Evolutionary conservation across 2,113 vertebrate genomes (phyloP).

Genomic region (Hoplias malabaricus): DNA sequence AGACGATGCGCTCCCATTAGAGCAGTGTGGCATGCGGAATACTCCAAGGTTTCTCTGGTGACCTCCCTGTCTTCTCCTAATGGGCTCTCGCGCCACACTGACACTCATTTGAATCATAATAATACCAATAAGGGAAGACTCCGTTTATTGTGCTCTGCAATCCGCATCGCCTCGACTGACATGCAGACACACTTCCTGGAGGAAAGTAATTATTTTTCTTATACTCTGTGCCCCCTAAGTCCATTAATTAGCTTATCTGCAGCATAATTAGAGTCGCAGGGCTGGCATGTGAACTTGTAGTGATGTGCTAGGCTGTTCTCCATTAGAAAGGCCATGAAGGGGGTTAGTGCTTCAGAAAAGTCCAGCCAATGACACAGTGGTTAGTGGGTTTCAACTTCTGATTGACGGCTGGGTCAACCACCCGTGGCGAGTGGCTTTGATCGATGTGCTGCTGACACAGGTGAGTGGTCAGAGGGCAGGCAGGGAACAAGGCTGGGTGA

Average conservation of each 20-base stretch:
- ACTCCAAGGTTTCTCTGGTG: constrained; percentile 43
- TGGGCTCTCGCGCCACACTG: constrained; percentile 46
- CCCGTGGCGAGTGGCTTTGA: constrained; percentile 19
- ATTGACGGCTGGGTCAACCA: constrained; percentile 40
- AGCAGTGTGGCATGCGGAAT: constrained; percentile 33
- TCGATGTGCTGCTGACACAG: constrained; percentile 23
- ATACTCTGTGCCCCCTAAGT: constrained; percentile 67
- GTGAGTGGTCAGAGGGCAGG: background rate
- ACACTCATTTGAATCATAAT: constrained; percentile 69
- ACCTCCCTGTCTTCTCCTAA: constrained; percentile 45
- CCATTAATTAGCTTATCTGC: constrained; percentile 76
- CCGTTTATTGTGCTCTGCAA: constrained; percentile 69
- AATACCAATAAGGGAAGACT: constrained; percentile 62
- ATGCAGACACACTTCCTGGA: constrained; percentile 68
- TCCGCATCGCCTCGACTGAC: constrained; percentile 66
- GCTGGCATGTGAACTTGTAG: constrained; percentile 60
- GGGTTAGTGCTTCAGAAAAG: constrained; percentile 7
- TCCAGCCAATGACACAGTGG: constrained; percentile 25
- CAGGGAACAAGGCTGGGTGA: background rate
- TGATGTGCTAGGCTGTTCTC: constrained; percentile 60
- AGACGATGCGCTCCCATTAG: constrained; percentile 22
- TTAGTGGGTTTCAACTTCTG: constrained; percentile 35
- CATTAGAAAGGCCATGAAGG: constrained; percentile 62
- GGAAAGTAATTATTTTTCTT: constrained; percentile 74
- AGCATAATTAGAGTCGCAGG: constrained; percentile 74